These are phyloP conservation scores for Andrena praecox DNA, from an alignment of 2,888 invertebrate genomes.

Conservation along the genomic window DNA sequence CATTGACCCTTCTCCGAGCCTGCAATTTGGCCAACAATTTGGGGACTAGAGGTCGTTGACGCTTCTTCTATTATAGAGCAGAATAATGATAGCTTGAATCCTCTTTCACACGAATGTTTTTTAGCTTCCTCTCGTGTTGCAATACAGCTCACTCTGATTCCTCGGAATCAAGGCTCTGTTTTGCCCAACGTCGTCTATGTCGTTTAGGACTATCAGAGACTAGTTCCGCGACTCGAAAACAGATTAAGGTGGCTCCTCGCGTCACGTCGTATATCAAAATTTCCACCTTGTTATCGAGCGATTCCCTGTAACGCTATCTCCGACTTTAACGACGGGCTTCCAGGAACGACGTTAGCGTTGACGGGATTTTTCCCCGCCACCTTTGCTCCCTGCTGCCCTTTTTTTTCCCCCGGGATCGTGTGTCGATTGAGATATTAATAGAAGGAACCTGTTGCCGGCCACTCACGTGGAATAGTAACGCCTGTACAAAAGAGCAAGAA, in stretches of 20 bases:
- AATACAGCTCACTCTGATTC: too few relatives aligned
- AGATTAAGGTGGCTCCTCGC: too few relatives aligned
- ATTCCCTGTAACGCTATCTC: not conserved
- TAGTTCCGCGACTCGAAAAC: too few relatives aligned
- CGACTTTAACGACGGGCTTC: not conserved
- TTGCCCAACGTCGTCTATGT: too few relatives aligned
- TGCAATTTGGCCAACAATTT: conserved; percentile 53
- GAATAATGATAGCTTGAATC: not conserved
- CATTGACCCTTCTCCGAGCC: conserved; percentile 25
- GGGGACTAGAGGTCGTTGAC: not conserved
- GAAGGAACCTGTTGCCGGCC: conserved; percentile 60
- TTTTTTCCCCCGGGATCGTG: conserved; percentile 25
- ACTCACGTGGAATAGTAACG: conserved; percentile 55
- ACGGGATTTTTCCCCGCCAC: not conserved
- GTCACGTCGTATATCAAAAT: not conserved
- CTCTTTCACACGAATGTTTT: too few relatives aligned
- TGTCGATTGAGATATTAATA: conserved; percentile 63
- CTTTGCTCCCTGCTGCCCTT: not conserved
- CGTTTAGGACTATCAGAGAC: too few relatives aligned
- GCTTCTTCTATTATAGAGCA: not conserved
- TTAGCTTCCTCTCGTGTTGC: too few relatives aligned
- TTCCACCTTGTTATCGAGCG: not conserved
- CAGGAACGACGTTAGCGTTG: not conserved
- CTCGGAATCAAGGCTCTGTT: too few relatives aligned
- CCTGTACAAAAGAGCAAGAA: not conserved